Evolutionary conservation across 2,888 invertebrate genomes (phyloP).

Genomic region (Troides aeacus): DNA sequence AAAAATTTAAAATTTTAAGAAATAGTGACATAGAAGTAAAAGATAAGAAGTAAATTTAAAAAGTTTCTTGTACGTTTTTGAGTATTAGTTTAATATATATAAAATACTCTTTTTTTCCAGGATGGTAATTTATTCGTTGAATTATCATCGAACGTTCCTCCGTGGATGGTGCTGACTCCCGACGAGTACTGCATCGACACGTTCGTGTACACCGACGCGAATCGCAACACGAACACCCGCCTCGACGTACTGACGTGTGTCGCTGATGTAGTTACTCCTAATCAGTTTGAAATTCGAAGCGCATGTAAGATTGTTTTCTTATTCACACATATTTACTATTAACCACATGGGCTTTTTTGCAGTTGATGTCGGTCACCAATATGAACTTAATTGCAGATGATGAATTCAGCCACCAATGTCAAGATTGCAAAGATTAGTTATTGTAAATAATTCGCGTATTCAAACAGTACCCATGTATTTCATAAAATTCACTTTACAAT

Average conservation of each 20-base stretch:
- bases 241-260: constrained; percentile 65
- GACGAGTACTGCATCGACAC: constrained; percentile 70
- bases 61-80: neutral
- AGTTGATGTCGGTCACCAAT: too few species aligned
- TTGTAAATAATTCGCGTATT: too few species aligned
- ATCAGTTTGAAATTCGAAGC: constrained; percentile 48
- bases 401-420: too few species aligned
- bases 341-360: too few species aligned
- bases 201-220: constrained; percentile 47
- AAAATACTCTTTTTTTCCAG: constrained; percentile 40
- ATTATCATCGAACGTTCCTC: constrained; percentile 41
- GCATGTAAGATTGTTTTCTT: constrained; percentile 50
- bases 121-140: constrained; percentile 61
- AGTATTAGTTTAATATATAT: neutral
- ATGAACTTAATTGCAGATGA: too few species aligned
- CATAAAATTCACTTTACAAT: too few species aligned
- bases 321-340: neutral
- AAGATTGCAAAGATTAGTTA: too few species aligned
- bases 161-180: constrained; percentile 45
- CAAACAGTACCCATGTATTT: too few species aligned
- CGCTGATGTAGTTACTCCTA: constrained; percentile 35
- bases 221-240: constrained; percentile 34
- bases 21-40: too few species aligned
- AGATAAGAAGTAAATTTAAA: too few species aligned
- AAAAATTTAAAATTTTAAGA: too few species aligned